Conservation (phyloP, 1,140 invertebrate genomes). For the Nebria ingens region DNA sequence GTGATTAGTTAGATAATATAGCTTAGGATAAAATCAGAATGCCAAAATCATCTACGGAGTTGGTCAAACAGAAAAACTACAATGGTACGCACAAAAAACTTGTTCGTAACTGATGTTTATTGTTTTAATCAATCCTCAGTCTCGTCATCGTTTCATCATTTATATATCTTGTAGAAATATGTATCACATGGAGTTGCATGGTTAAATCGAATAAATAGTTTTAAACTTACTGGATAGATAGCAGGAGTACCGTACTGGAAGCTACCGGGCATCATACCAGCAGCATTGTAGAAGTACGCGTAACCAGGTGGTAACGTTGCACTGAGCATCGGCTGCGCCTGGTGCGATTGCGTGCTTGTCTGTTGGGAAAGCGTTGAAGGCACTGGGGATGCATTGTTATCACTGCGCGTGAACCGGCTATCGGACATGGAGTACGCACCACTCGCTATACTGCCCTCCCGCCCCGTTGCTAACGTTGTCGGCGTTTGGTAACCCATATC, state of each 20-base stretch:
- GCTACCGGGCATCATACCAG: slow-evolving; percentile 55
- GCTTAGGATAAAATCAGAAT: slow-evolving; percentile 4
- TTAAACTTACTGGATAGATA: slow-evolving; percentile 49
- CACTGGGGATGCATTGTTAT: slow-evolving; percentile 74
- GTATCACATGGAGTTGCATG: not conserved
- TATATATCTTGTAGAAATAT: too few species aligned
- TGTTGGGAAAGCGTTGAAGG: slow-evolving; percentile 28
- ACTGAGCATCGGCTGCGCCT: slow-evolving; percentile 46
- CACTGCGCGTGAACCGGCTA: slow-evolving; percentile 64
- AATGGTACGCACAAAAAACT: not conserved
- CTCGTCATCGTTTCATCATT: slow-evolving; percentile 11
- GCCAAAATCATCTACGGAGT: not conserved
- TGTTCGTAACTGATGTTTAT: not conserved
- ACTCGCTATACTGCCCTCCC: slow-evolving; percentile 54
- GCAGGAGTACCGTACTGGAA: slow-evolving; percentile 64
- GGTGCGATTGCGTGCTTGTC: slow-evolving; percentile 43
- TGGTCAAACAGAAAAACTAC: not conserved
- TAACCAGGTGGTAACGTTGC: slow-evolving; percentile 49
- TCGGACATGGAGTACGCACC: slow-evolving; percentile 66
- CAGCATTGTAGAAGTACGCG: slow-evolving; percentile 54
- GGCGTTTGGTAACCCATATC: slow-evolving; percentile 56
- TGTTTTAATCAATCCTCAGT: not conserved
- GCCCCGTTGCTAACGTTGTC: slow-evolving; percentile 48
- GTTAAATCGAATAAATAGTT: not conserved
- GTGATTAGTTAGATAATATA: too few species aligned